Conservation (phyloP, 2,113 vertebrate genomes). For the Chinchilla lanigera region DNA sequence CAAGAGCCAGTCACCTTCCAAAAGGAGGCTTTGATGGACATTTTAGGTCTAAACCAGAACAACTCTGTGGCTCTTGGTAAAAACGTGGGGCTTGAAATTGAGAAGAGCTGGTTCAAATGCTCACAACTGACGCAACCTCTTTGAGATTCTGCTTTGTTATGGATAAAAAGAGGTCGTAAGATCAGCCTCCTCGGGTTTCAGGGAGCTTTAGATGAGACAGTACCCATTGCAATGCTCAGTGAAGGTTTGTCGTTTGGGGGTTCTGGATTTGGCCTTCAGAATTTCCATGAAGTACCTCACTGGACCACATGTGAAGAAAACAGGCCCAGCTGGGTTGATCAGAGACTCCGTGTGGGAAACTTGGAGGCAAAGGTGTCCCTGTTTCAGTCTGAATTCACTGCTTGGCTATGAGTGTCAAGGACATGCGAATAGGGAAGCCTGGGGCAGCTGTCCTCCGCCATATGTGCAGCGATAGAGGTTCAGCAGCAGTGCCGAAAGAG, state of each 20-base stretch:
- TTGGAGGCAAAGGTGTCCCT: background rate
- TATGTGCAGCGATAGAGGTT: background rate
- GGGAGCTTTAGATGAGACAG: background rate
- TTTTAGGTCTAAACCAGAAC: background rate
- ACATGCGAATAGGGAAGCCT: background rate
- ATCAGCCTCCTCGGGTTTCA: background rate
- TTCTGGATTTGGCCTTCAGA: background rate
- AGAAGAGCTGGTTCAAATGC: background rate
- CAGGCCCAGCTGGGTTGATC: background rate
- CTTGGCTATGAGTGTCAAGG: background rate
- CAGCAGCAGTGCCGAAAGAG: background rate
- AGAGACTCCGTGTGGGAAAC: background rate
- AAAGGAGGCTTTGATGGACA: background rate
- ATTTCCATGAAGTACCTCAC: background rate
- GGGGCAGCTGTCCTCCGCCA: background rate
- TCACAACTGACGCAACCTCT: background rate
- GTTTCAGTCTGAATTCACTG: background rate
- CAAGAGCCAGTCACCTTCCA: background rate
- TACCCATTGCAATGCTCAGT: background rate
- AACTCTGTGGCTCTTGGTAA: background rate
- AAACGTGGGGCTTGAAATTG: background rate
- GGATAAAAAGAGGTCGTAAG: background rate
- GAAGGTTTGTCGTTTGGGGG: no score
- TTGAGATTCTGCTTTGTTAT: background rate
- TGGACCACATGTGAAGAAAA: background rate